Evolutionary conservation across 2,113 vertebrate species (phyloP).

Genomic region (Tichodroma muraria): DNA sequence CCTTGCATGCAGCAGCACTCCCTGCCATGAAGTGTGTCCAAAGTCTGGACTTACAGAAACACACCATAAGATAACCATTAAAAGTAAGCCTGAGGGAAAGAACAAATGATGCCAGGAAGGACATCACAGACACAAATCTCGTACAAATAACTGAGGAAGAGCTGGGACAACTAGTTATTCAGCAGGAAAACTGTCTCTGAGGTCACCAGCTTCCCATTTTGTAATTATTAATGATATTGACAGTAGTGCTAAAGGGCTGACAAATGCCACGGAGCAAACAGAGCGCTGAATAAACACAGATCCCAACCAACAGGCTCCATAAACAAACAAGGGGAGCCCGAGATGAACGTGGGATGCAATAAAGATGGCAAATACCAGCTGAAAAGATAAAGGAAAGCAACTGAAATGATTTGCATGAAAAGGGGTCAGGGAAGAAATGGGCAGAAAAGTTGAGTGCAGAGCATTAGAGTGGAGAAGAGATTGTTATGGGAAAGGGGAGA

Average conservation of each 20-base stretch:
- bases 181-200: not conserved
- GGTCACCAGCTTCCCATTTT: not conserved
- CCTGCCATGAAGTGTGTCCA: not conserved
- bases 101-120: not conserved
- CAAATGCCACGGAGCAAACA: conserved; percentile 11
- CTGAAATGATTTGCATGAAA: not conserved
- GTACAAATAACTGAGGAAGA: not conserved
- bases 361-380: conserved; percentile 17
- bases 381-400: conserved; percentile 36
- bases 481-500: not conserved
- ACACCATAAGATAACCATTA: not conserved
- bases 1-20: not conserved
- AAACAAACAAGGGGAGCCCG: not conserved
- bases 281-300: not conserved
- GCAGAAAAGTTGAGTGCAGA: not conserved
- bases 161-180: not conserved
- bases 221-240: conserved; percentile 54
- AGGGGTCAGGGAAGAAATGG: not conserved
- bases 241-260: conserved; percentile 33
- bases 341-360: conserved; percentile 12
- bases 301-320: not conserved
- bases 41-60: not conserved
- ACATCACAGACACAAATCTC: not conserved
- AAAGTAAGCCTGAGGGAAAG: not conserved
- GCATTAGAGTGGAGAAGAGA: not conserved